A percentile compares a stretch with the other conserved stretches of the same genome.
Evolutionary conservation across 2,888 invertebrate species (phyloP).

Genomic region (Eurois occulta): DNA sequence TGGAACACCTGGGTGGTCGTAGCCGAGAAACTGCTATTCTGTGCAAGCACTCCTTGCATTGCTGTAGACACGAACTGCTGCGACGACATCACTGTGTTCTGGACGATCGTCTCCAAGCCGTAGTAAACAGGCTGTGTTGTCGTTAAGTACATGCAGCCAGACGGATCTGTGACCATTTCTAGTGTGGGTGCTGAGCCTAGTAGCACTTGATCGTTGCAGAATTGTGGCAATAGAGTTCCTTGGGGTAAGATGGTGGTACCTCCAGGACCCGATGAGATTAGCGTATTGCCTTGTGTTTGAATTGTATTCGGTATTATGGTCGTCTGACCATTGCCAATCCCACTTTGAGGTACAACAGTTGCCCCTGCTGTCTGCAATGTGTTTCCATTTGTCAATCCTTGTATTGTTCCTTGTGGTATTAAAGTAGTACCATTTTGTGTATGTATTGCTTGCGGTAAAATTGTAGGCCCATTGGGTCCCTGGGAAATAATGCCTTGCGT

Average conservation of each 20-base stretch:
- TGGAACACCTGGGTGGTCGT: slow-evolving; percentile 96
- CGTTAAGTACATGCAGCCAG: slow-evolving; percentile 90
- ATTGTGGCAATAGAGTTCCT: slow-evolving; percentile 89
- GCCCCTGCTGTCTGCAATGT: slow-evolving; percentile 70
- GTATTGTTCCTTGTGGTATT: slow-evolving; percentile 90
- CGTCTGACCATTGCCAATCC: slow-evolving; percentile 87
- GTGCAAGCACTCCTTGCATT: slow-evolving; percentile 94
- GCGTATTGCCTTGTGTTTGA: slow-evolving; percentile 89
- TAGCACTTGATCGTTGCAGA: slow-evolving; percentile 91
- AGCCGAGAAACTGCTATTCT: slow-evolving; percentile 95
- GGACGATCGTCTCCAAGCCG: slow-evolving; percentile 96
- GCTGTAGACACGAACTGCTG: slow-evolving; percentile 96
- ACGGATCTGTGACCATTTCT: slow-evolving; percentile 92
- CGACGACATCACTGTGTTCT: slow-evolving; percentile 97
- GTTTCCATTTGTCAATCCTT: slow-evolving; percentile 84
- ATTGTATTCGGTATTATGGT: slow-evolving; percentile 88
- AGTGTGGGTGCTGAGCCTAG: slow-evolving; percentile 91
- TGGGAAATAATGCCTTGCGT: slow-evolving; percentile 89
- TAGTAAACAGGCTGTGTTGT: slow-evolving; percentile 95
- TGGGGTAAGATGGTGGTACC: slow-evolving; percentile 92
- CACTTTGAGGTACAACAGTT: slow-evolving; percentile 87
- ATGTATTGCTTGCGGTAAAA: slow-evolving; percentile 91
- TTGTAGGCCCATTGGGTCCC: slow-evolving; percentile 90
- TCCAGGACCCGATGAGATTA: slow-evolving; percentile 89
- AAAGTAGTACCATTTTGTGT: slow-evolving; percentile 91